These are phyloP conservation scores for Hypotaenidia philippensis DNA, from an alignment of 2,797 vertebrate species.

Conservation along the genomic window DNA sequence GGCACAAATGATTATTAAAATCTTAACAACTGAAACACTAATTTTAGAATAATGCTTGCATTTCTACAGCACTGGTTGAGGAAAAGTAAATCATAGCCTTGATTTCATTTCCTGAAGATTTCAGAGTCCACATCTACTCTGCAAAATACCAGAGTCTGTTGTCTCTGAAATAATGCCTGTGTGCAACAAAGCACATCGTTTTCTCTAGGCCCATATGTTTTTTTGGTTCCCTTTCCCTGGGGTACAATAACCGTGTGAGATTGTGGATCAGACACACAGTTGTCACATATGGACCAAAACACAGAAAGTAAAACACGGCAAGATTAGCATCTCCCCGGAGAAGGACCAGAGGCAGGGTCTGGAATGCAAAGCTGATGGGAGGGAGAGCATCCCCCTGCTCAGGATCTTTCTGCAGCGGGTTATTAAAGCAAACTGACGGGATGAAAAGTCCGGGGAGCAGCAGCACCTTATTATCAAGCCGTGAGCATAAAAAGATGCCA, in stretches of 20 bases:
- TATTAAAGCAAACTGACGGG: slow-evolving; percentile 4
- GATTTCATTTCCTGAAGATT: slow-evolving; percentile 5
- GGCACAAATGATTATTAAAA: not conserved
- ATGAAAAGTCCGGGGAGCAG: not conserved
- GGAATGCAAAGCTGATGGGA: not conserved
- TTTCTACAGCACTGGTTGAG: not conserved
- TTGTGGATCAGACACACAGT: slow-evolving; percentile 52
- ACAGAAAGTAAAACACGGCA: not conserved
- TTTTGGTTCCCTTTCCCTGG: slow-evolving; percentile 70
- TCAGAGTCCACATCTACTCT: not conserved
- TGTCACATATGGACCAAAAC: slow-evolving; percentile 44
- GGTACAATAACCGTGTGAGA: slow-evolving; percentile 59
- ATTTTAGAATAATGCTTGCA: not conserved
- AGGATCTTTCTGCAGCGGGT: not conserved
- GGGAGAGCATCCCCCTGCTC: not conserved
- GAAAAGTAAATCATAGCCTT: not conserved
- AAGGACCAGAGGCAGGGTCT: not conserved
- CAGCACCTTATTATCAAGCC: not conserved
- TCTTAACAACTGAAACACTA: not conserved
- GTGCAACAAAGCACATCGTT: slow-evolving; percentile 51
- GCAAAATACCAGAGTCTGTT: slow-evolving; percentile 15
- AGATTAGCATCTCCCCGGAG: not conserved
- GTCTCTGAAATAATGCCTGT: slow-evolving; percentile 16
- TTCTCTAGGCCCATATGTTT: slow-evolving; percentile 70
- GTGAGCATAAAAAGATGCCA: slow-evolving; percentile 4